phyloP scores from a whole-genome alignment of 2,888 invertebrate species.

The Suillia variegata region DNA sequence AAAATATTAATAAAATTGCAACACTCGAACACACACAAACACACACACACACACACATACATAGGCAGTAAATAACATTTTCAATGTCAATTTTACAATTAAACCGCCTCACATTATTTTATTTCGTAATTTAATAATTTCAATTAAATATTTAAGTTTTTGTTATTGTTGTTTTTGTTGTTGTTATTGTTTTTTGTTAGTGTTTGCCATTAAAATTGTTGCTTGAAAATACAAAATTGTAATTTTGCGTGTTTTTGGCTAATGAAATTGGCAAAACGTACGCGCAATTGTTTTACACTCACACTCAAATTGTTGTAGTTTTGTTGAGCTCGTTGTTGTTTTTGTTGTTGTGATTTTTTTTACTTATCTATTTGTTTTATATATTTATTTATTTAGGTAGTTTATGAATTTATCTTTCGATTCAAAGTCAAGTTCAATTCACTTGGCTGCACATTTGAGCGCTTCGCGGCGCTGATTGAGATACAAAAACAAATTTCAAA shows the following conservation, averaged over 20 bases:
- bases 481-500: not conserved
- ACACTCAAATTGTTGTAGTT: too few relatives aligned
- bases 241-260: not conserved
- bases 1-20: not conserved
- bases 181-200: not conserved
- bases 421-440: constrained; percentile 17
- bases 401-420: not conserved
- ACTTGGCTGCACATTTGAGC: constrained; percentile 6
- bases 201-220: not conserved
- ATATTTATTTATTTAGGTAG: not conserved
- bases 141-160: too few relatives aligned
- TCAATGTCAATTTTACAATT: not conserved
- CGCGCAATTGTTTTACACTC: not conserved
- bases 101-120: not conserved
- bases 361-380: too few relatives aligned
- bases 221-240: not conserved
- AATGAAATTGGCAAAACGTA: not conserved
- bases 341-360: too few relatives aligned
- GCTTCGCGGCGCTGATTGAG: too few relatives aligned
- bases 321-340: too few relatives aligned
- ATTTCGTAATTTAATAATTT: not conserved
- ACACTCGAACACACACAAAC: not conserved
- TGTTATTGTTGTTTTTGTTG: too few relatives aligned
- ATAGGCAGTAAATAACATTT: not conserved
- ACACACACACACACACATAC: not conserved